These are phyloP conservation scores for Serrognathus titanus DNA, from an alignment of 2,888 invertebrate genomes.

Conservation along the genomic window DNA sequence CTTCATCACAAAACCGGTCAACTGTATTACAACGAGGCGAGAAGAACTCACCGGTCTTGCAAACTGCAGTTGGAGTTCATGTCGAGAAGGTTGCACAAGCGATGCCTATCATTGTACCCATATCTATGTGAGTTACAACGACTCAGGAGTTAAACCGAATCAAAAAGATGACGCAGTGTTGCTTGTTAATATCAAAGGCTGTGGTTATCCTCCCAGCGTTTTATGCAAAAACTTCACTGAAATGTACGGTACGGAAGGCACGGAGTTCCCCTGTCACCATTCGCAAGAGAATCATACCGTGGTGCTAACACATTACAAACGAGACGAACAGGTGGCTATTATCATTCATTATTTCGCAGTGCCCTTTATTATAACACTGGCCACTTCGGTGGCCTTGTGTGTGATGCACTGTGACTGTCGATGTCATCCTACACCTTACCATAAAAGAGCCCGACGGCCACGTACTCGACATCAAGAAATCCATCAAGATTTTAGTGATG, in stretches of 20 bases:
- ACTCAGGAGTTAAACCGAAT: constrained; percentile 36
- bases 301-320: constrained; percentile 79
- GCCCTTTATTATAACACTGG: constrained; percentile 78
- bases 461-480: constrained; percentile 63
- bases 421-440: constrained; percentile 64
- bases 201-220: constrained; percentile 76
- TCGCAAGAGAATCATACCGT: constrained; percentile 77
- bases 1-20: constrained; percentile 70
- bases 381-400: constrained; percentile 80
- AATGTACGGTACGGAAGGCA: constrained; percentile 66
- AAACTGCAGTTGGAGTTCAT: constrained; percentile 78
- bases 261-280: constrained; percentile 64
- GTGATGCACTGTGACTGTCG: constrained; percentile 85
- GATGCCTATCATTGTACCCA: constrained; percentile 68
- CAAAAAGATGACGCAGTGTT: constrained; percentile 56
- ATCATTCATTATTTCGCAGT: constrained; percentile 82
- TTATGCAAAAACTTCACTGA: constrained; percentile 73
- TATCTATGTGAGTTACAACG: constrained; percentile 59
- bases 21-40: constrained; percentile 67
- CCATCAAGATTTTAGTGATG: constrained; percentile 62
- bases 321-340: constrained; percentile 76
- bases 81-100: constrained; percentile 77
- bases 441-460: constrained; percentile 62
- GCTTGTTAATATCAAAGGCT: constrained; percentile 78
- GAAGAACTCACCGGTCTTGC: constrained; percentile 71